Conservation (phyloP, 30 jellyfish, hydroid and myxozoan species). For the Aurelia coerulea region DNA sequence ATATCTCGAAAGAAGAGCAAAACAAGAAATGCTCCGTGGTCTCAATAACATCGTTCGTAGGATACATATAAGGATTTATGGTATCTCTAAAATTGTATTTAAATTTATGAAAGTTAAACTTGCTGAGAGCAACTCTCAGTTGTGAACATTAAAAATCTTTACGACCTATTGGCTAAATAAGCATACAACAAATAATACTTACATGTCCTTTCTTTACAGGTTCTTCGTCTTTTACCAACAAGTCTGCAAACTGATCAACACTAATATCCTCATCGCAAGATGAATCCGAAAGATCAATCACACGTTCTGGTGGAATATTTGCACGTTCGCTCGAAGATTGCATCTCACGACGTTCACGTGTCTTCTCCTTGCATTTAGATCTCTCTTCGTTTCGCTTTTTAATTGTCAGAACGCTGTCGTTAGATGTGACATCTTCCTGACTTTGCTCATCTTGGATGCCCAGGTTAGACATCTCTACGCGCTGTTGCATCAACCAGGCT, state of each 20-base stretch:
- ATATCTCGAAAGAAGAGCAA: no score
- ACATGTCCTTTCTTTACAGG: neutral
- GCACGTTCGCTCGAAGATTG: neutral
- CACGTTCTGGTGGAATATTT: neutral
- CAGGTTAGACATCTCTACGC: conserved; percentile 13
- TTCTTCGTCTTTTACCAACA: neutral
- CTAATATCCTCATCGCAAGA: neutral
- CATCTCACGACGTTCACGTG: conserved; percentile 3
- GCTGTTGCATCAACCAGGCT: conserved; percentile 37
- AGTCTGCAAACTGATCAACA: neutral
- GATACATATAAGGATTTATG: no score
- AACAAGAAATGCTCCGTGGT: no score
- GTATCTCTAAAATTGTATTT: no score
- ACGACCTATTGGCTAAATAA: no score
- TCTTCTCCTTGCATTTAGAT: conserved; percentile 25
- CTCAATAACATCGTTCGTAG: no score
- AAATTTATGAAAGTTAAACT: no score
- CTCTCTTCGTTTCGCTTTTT: neutral
- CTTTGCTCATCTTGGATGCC: conserved; percentile 16
- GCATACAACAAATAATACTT: neutral
- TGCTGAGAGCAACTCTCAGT: no score
- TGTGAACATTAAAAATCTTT: no score
- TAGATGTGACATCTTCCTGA: neutral
- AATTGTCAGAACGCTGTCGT: neutral
- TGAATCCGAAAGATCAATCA: neutral